Conservation (phyloP, 2,113 vertebrate species). For the Pyxicephalus adspersus region DNA sequence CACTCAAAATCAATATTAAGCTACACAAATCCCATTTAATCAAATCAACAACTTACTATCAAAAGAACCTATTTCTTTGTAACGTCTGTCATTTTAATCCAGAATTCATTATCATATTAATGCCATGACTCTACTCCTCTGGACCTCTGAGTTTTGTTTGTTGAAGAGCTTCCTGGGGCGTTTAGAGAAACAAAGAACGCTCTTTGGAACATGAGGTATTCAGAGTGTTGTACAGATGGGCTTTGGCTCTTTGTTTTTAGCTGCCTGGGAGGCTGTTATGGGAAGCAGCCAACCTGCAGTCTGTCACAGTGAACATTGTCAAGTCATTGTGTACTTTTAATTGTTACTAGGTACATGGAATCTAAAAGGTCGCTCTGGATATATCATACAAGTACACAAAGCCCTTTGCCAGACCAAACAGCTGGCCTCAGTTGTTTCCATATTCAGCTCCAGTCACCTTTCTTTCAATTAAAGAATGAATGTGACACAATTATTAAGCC, state of each 20-base stretch:
- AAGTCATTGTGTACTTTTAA: constrained; percentile 73
- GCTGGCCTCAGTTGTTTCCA: constrained; percentile 69
- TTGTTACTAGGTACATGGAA: constrained; percentile 76
- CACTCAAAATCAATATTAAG: constrained; percentile 55
- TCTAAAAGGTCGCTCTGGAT: constrained; percentile 71
- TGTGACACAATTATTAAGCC: constrained; percentile 71
- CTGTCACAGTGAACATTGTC: constrained; percentile 72
- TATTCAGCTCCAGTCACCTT: constrained; percentile 70
- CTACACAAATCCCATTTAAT: constrained; percentile 62
- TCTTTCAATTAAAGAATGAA: constrained; percentile 65
- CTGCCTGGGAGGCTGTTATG: constrained; percentile 73
- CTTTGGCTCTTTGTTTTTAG: constrained; percentile 68
- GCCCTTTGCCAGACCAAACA: constrained; percentile 72
- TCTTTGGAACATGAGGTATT: constrained; percentile 74
- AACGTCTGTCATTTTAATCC: constrained; percentile 67
- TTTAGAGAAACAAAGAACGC: constrained; percentile 69
- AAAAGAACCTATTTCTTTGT: constrained; percentile 69
- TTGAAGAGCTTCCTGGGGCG: constrained; percentile 74
- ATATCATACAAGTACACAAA: constrained; percentile 70
- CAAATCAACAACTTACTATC: constrained; percentile 64
- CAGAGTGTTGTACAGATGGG: constrained; percentile 71
- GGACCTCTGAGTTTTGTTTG: constrained; percentile 75
- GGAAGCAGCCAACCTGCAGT: constrained; percentile 76
- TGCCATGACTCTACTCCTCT: constrained; percentile 68
- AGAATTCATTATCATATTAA: constrained; percentile 73